These are phyloP conservation scores for Odontocolon sp. DNA, from an alignment of 2,888 invertebrate species.

Conservation along the genomic window DNA sequence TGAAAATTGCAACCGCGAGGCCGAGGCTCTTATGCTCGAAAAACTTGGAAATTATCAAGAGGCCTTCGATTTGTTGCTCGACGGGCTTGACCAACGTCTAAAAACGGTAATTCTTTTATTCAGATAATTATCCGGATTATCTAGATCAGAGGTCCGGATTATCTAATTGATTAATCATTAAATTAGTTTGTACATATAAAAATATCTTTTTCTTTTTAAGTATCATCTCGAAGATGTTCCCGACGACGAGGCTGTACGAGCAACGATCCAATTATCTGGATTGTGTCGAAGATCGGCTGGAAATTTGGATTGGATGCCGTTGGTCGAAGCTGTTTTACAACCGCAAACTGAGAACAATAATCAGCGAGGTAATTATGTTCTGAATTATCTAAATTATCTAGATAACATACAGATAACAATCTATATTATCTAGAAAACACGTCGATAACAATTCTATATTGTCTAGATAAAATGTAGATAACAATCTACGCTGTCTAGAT, in stretches of 20 bases:
- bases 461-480: neutral
- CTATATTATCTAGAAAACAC: no score
- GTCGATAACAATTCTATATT: neutral
- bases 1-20: conserved; percentile 84
- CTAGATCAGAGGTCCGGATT: neutral
- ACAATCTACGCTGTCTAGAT: neutral
- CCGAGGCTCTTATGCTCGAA: conserved; percentile 89
- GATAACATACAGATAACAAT: neutral
- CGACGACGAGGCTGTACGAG: conserved; percentile 71
- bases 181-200: neutral
- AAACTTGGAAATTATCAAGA: conserved; percentile 88
- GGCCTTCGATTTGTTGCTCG: conserved; percentile 86
- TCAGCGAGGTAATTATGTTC: conserved; percentile 65
- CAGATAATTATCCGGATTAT: neutral
- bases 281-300: conserved; percentile 78
- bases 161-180: neutral
- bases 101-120: conserved; percentile 66
- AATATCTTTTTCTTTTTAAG: conserved; percentile 48
- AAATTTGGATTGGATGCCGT: conserved; percentile 78
- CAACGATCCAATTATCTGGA: conserved; percentile 73
- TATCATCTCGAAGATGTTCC: conserved; percentile 64
- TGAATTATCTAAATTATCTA: neutral
- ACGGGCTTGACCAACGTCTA: conserved; percentile 77
- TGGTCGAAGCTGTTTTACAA: conserved; percentile 75
- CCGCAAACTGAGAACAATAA: conserved; percentile 70